Evolutionary conservation across 2,113 vertebrate species (phyloP), one percentile per base, ranked within the genome.

Genomic region (Ranitomeya imitator): DNA sequence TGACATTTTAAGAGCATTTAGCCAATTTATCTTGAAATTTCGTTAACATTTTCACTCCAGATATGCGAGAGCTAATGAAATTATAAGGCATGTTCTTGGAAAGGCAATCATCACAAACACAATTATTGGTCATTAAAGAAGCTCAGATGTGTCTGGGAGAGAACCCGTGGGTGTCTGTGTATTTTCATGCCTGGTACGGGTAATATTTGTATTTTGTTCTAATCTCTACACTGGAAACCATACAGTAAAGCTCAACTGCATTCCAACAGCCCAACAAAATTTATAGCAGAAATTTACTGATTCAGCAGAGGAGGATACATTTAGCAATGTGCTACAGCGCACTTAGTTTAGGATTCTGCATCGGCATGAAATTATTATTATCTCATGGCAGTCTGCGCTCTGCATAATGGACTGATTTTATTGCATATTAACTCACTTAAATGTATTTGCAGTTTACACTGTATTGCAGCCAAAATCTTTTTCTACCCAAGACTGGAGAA

Each of bases 1-100:
- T 86, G 89, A 81, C 86, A 90, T 90, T 90, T 90, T 80, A 90
- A 91, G 55, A 90, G 21, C 52, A 85, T 67, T 90, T 90, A 90
- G 84, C 81, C 79, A 88, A 67, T 91, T 91, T 85, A 87, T 21
- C 83, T 77, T 85, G 81, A 89, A 45, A 90, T 88, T 89, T 74
- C 79, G 31, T 81, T 90, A 81, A 59, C 88, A 61, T 89, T 90
- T 89, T 79, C 80, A 57, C 82, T 88, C 76, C 89, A 26, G 73
- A 90, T 91, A 84, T 91, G 31, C 63, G 55, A 76, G 55, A 71
- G 55, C 45, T 91, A 89, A 89, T 90, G 87, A 61, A 90, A 89
- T 90, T 89, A 79, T 86, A 89, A 84, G 86, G 71, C 71, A 31
- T 90, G 90, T 91, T 90, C 65, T 89, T 88, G 88, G 87, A 79